Percentiles rank a stretch among this genome's conserved stretches.
Conservation (phyloP, 2,888 invertebrate genomes). For the Caenorhabditis doughertyi region DNA sequence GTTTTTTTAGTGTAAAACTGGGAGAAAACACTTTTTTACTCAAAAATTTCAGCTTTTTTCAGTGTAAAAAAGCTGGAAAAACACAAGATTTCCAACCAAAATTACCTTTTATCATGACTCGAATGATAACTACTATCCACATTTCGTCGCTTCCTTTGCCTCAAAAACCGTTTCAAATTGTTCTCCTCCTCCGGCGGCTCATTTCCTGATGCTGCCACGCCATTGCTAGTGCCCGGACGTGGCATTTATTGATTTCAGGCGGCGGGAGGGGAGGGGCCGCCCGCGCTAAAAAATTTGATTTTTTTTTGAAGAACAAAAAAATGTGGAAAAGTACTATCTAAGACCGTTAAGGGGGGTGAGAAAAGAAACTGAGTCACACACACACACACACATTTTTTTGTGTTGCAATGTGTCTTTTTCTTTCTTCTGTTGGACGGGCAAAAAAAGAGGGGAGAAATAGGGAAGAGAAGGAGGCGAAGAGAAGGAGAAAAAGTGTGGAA, state of each 20-base stretch:
- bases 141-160: neutral
- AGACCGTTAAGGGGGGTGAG: too few relatives aligned
- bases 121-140: neutral
- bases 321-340: neutral
- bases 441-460: too few relatives aligned
- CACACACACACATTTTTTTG: too few relatives aligned
- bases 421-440: too few relatives aligned
- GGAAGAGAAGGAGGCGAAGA: too few relatives aligned
- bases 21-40: neutral
- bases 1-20: too few relatives aligned
- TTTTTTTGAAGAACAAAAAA: neutral
- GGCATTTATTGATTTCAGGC: slow-evolving; percentile 3
- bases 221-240: neutral
- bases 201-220: neutral
- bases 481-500: too few relatives aligned
- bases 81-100: neutral
- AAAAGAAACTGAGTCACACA: too few relatives aligned
- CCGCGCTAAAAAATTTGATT: too few relatives aligned
- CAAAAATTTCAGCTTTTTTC: neutral
- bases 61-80: neutral
- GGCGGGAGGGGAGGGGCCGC: neutral
- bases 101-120: slow-evolving; percentile 14
- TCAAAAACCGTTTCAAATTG: neutral
- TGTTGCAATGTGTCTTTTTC: too few relatives aligned
- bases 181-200: neutral